Conservation (phyloP, 2,888 invertebrate genomes). For the Lacanobia oleracea region DNA sequence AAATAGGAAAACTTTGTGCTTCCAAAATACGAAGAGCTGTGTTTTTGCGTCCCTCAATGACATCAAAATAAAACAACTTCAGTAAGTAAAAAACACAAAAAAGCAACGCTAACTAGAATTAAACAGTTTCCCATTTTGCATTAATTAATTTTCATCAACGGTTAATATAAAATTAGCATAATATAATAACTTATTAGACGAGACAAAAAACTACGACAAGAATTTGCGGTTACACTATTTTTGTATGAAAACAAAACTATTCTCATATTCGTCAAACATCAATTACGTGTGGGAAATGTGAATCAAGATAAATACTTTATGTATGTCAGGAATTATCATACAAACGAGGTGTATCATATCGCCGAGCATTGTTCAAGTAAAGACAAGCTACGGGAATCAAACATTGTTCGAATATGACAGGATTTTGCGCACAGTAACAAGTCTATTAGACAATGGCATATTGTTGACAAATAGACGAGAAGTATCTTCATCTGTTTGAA, state of each 20-base stretch:
- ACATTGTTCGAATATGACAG: constrained; percentile 22
- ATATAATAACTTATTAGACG: not conserved
- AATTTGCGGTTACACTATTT: constrained; percentile 29
- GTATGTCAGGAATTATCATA: constrained; percentile 58
- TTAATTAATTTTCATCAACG: constrained; percentile 15
- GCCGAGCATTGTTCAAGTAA: constrained; percentile 60
- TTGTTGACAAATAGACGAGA: constrained; percentile 17
- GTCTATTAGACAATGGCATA: constrained; percentile 24
- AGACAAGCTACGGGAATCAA: constrained; percentile 41
- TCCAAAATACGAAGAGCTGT: not conserved
- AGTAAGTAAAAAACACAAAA: not conserved
- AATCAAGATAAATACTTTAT: constrained; percentile 66
- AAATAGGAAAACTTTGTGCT: not conserved
- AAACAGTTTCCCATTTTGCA: constrained; percentile 16
- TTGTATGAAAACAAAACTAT: constrained; percentile 44
- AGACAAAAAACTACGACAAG: constrained; percentile 15
- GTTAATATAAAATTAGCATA: constrained; percentile 13
- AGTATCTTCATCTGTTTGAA: constrained; percentile 2
- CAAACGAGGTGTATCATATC: constrained; percentile 53
- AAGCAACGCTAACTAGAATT: not conserved
- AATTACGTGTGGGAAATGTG: constrained; percentile 70
- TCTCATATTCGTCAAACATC: constrained; percentile 61
- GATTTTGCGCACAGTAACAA: constrained; percentile 18
- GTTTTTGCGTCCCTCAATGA: not conserved
- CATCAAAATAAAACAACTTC: constrained; percentile 2